Evolutionary conservation across 92 coral and sea anemone genomes (phyloP), one percentile per base, ranked within the genome.

Genomic region (Siderastrea siderea): DNA sequence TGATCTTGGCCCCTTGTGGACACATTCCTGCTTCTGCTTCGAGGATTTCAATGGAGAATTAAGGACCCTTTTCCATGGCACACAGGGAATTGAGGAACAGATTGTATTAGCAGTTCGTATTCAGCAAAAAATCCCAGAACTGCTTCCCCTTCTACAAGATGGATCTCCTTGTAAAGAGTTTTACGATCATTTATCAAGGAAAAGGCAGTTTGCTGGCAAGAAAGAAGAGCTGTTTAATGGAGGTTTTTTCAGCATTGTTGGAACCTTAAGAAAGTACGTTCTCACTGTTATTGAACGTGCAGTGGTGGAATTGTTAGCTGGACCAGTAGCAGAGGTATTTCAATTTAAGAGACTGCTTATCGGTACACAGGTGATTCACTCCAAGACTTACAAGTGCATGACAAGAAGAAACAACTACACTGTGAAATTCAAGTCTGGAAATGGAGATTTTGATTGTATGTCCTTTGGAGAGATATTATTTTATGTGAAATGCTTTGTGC

Each of bases 1-100:
- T 2, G 93, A 92, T 78, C 78, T 85, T 81, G 95, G 95, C 55
- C 95, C 93, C 44, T 54, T 89, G 52, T 92, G 95, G 93, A 74
- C 96, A 43, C 93, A 90, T 48, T 86, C 91, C n/a, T 93, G 96
- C 59, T 90, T 86, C 73, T 75, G 84, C 13, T 92, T 69, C 79
- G 93, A 92, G 72, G 95, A 92, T 69, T 88, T 88, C 51, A 89
- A 85, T 85, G 93, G 95, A 5, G 93, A 89, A 75, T 78, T 92
- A 7, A 71, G 86, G 19, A 81, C 52, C 2, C 78, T 92, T 5
- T 90, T 93, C 84, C 95, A 92, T 89, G 95, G 95, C 14, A 89
- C 95, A 26, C 95, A 93, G 75, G 77, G 74, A 51, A 66, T 93
- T 9, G 93, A 93, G 47, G 74, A 66, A 68, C 95, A 88, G 60